Percentiles rank a stretch among this genome's conserved stretches.
Conservation (phyloP, 2,113 vertebrate genomes). For the Anguilla rostrata region DNA sequence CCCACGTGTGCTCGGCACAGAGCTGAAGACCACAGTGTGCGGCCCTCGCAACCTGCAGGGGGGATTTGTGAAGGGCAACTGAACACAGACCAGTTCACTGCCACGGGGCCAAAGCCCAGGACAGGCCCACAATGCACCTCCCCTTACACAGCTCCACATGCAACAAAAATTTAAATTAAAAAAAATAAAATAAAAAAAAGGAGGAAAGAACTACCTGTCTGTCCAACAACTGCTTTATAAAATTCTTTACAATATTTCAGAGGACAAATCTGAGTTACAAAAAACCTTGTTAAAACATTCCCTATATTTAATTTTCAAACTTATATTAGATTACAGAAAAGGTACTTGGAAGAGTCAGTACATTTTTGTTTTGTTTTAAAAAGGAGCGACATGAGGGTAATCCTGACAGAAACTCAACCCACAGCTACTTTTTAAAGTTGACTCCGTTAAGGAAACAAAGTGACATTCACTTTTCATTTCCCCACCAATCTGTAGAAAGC, state of each 20-base stretch:
- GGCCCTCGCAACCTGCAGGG: neutral
- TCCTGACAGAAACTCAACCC: conserved; percentile 67
- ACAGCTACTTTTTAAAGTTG: conserved; percentile 47
- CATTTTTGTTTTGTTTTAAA: conserved; percentile 72
- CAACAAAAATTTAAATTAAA: neutral
- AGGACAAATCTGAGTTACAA: conserved; percentile 19
- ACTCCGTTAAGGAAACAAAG: conserved; percentile 7
- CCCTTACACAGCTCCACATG: conserved; percentile 8
- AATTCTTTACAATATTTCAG: conserved; percentile 20
- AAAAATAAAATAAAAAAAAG: neutral
- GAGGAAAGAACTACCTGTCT: neutral
- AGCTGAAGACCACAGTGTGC: neutral
- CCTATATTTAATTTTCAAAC: conserved; percentile 98
- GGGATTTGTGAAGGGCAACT: neutral
- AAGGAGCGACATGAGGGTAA: conserved; percentile 77
- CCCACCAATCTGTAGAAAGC: conserved; percentile 53
- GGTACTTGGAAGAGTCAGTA: conserved; percentile 88
- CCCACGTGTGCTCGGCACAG: neutral
- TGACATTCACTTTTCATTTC: conserved; percentile 62
- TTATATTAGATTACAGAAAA: conserved; percentile 98
- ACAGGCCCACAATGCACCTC: conserved; percentile 8
- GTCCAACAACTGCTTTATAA: conserved; percentile 21
- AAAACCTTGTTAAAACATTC: conserved; percentile 90
- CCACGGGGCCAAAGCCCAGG: neutral
- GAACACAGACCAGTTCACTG: neutral